Conservation (phyloP, 2,113 vertebrate species). For the Toxotes chatareus region DNA sequence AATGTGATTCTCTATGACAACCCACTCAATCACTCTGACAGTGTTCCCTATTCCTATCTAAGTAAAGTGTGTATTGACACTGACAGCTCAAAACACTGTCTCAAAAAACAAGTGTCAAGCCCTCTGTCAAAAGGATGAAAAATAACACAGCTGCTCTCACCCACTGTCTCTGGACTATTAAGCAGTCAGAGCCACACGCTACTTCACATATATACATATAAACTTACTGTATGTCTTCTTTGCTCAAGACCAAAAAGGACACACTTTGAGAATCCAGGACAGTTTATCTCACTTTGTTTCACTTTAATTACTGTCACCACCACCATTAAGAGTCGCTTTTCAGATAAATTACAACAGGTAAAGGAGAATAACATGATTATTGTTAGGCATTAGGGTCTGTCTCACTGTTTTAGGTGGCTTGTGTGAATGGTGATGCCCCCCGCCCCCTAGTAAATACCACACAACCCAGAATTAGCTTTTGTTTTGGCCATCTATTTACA, state of each 20-base stretch:
- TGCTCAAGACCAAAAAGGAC: background rate
- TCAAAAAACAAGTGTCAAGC: slow-evolving; percentile 50
- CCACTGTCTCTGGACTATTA: slow-evolving; percentile 12
- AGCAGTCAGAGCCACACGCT: background rate
- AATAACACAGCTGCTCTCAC: slow-evolving; percentile 35
- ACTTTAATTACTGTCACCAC: background rate
- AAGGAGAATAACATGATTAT: background rate
- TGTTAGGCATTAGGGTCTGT: background rate
- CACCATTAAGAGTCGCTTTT: background rate
- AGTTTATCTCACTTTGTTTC: background rate
- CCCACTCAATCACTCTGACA: slow-evolving; percentile 52
- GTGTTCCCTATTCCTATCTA: slow-evolving; percentile 10
- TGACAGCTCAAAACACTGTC: slow-evolving; percentile 55
- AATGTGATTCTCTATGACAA: slow-evolving; percentile 14
- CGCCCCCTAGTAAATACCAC: slow-evolving; percentile 1
- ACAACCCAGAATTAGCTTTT: slow-evolving; percentile 28
- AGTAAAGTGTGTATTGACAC: slow-evolving; percentile 27
- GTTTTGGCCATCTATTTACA: slow-evolving; percentile 40
- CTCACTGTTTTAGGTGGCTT: slow-evolving; percentile 7
- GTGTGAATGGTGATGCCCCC: background rate
- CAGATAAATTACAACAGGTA: background rate
- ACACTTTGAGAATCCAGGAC: background rate
- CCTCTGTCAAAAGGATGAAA: slow-evolving; percentile 47
- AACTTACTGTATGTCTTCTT: background rate
- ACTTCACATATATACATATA: background rate